These are phyloP conservation scores for Eriosoma lanigerum DNA, from an alignment of 1,140 invertebrate genomes.

Conservation along the genomic window DNA sequence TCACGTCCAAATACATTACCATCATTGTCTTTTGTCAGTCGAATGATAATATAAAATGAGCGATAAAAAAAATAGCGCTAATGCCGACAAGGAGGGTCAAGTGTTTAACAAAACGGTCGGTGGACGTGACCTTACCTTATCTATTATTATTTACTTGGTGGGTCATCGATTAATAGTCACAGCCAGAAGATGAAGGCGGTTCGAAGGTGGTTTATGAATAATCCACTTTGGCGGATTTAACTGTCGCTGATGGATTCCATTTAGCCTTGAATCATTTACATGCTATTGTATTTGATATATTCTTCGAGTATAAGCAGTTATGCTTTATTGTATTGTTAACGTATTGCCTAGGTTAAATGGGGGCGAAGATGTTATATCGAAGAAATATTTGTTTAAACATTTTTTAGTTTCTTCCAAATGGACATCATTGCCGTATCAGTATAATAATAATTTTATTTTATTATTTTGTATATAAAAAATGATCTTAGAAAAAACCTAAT, in stretches of 20 bases:
- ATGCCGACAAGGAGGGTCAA: too few species aligned
- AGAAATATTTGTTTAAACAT: too few species aligned
- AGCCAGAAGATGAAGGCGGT: neutral
- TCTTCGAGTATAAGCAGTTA: conserved; percentile 1
- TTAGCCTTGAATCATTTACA: conserved; percentile 38
- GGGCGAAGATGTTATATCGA: neutral
- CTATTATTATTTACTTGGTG: neutral
- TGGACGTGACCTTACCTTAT: conserved; percentile 8
- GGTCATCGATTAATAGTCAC: conserved; percentile 11
- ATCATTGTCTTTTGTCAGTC: too few species aligned
- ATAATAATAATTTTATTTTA: too few species aligned
- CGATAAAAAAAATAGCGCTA: neutral
- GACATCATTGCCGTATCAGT: too few species aligned
- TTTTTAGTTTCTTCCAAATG: too few species aligned
- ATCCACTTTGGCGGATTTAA: conserved; percentile 19
- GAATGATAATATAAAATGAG: too few species aligned
- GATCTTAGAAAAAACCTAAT: too few species aligned
- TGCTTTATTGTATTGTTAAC: conserved; percentile 20
- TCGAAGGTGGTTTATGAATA: conserved; percentile 35
- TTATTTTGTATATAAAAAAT: too few species aligned
- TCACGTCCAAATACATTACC: too few species aligned
- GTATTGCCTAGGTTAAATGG: conserved; percentile 1
- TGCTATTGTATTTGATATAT: conserved; percentile 31
- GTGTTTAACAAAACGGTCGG: neutral
- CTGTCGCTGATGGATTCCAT: conserved; percentile 39